phyloP scores from a whole-genome alignment of 2,797 vertebrate species.

The Sebastes steindachneri region DNA sequence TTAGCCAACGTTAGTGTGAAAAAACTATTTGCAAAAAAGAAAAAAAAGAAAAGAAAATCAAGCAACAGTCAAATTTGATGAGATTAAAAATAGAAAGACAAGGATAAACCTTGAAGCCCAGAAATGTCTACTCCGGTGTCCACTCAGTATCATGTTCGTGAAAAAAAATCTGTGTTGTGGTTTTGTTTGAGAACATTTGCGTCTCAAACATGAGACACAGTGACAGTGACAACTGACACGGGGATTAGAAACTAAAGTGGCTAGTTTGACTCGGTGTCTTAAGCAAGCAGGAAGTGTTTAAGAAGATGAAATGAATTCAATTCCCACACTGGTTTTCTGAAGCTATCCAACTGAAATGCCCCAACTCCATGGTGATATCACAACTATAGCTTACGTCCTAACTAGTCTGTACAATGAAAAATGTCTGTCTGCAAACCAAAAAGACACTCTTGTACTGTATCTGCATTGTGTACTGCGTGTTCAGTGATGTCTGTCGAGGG shows the following conservation, averaged over 20 bases:
- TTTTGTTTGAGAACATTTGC: constrained; percentile 25
- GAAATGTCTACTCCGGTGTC: constrained; percentile 70
- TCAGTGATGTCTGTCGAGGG: constrained; percentile 8
- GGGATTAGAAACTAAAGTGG: constrained; percentile 10
- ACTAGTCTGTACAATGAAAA: neutral
- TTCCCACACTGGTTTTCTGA: neutral
- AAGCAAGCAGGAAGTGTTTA: constrained; percentile 15
- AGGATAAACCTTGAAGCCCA: constrained; percentile 51
- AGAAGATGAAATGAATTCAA: constrained; percentile 31
- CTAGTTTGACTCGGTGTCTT: neutral
- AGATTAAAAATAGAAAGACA: constrained; percentile 54
- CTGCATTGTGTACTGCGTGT: constrained; percentile 3
- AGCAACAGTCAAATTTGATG: constrained; percentile 50
- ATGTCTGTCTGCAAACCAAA: neutral
- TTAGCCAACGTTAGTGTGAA: neutral
- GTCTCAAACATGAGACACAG: constrained; percentile 14
- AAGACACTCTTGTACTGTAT: neutral
- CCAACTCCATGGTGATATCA: neutral
- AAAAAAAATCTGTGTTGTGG: constrained; percentile 5
- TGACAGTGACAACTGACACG: constrained; percentile 26
- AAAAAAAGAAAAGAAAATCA: neutral
- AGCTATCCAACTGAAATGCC: neutral
- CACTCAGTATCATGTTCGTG: neutral
- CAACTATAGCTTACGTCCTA: neutral
- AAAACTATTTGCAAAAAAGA: neutral